Evolutionary conservation across 2,888 invertebrate species (phyloP), one percentile per base, ranked within the genome.

Genomic region (Hypsopygia costalis): DNA sequence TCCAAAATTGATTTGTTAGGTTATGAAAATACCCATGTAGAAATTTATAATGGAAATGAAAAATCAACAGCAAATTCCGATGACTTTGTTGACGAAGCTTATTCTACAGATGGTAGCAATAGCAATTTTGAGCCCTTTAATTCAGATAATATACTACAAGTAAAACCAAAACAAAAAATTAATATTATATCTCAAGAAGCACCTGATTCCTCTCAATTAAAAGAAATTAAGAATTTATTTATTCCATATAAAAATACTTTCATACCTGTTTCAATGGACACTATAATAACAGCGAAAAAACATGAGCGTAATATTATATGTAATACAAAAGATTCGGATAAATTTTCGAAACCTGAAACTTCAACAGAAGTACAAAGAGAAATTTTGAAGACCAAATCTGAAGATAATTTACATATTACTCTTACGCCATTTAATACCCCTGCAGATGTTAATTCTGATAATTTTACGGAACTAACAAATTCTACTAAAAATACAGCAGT

Each of bases 151-250:
- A 8, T 25, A n/a, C 25, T n/a, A 7, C 25, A 8, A 6, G 25
- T 25, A 8, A 40, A 52, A 42, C 29, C 34, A 27, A 51, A 49
- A 30, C 58, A 51, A 35, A 62, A 69, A 60, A 64, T 74, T 7
- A 62, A 62, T 44, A 69, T 75, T 40, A 55, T 78, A 43, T 69
- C 72, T 16, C 63, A 79, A 50, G 58, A 73, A 55, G 62, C 64
- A 41, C 51, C 76, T 10, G 50, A 57, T 44, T 42, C 51, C 8
- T 47, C 62, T 41, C 52, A 56, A 45, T 47, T 62, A 25, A 62
- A 47, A 11, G 50, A 61, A 29, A 36, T 66, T 1, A 51, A 62
- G 41, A 25, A 25, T 36, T 21, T 33, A 31, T 36, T 44, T 7
- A 44, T 53, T 36, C 32, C 49, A 8, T 47, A 51, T 43, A 34